Base-by-base conservation (phyloP, 2,113 vertebrate genomes). In the Callithrix jacchus region DNA sequence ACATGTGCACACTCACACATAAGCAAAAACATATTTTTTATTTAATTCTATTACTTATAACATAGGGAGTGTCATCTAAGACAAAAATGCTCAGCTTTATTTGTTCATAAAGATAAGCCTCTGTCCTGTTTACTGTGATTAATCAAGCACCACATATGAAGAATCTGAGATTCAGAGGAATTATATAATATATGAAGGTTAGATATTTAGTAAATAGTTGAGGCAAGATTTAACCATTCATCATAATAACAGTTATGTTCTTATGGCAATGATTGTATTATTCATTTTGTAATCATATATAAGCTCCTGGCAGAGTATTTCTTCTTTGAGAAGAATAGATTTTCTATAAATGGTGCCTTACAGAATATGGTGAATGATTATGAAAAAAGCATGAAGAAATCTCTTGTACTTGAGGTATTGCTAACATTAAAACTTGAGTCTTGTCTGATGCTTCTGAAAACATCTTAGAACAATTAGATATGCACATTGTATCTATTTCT, bases 191-290 rank as follows among this genome's bases (percentile, higher is more conserved):
- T 0, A 21, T 3, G 11, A 37, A 77, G 18, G 25, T 49, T 16
- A 18, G 52, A 40, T 4, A 20, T 17, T 66, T 14, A 6, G 37
- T 11, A 6, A 74, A 47, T 14, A n/a, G 37, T 30, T 8, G 27
- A 37, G 32, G 30, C 35, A 10, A 21, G 12, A 25, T 20, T 64
- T 12, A 45, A 40, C 5, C 27, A 17, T 3, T 23, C 3, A 1
- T 4, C 27, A 21, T 12, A 21, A 56, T 14, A 76, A 18, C 21
- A 45, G 9, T 30, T 1, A 6, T n/a, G 68, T 14, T 16, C 0
- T 18, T 10, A 11, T 27, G 6, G 45, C 32, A 37, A 13, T 0
- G 13, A 5, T 27, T 13, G 1, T 3, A 3, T 27, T 27, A 13
- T 35, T 20, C 30, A 32, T n/a, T 9, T 16, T 37, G 1, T 7